These are phyloP conservation scores for Craniophora ligustri DNA, from an alignment of 2,888 invertebrate genomes.

Conservation along the genomic window DNA sequence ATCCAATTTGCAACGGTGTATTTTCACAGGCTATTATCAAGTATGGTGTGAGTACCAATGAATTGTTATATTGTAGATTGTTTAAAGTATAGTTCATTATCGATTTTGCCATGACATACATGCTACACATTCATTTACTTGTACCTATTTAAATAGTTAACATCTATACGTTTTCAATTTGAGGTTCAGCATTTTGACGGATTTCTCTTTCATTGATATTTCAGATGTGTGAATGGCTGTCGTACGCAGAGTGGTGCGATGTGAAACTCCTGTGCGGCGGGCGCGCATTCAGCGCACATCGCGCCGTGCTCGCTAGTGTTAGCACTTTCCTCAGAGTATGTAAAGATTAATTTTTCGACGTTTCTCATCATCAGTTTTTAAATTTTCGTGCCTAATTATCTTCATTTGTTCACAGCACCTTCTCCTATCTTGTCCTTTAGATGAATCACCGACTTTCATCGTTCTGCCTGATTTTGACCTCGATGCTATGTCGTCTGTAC, in stretches of 20 bases:
- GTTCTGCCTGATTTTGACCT: conserved; percentile 90
- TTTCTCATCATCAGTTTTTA: no score
- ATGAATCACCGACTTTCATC: conserved; percentile 89
- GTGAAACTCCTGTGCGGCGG: conserved; percentile 90
- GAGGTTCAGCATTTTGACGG: conserved; percentile 1
- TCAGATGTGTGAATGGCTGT: conserved; percentile 83
- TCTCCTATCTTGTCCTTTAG: conserved; percentile 72
- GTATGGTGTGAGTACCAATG: conserved; percentile 36
- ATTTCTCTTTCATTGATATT: conserved; percentile 50
- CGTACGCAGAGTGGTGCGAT: conserved; percentile 87
- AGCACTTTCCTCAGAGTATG: conserved; percentile 91
- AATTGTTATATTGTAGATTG: conserved; percentile 39
- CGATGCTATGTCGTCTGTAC: conserved; percentile 89
- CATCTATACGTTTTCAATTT: neutral
- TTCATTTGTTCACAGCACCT: conserved; percentile 67
- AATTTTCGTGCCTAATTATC: conserved; percentile 22
- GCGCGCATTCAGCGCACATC: conserved; percentile 90
- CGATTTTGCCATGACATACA: neutral
- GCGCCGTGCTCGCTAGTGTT: conserved; percentile 91
- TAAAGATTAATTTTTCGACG: no score
- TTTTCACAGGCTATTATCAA: conserved; percentile 59
- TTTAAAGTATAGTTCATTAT: conserved; percentile 22
- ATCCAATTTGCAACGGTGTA: conserved; percentile 62
- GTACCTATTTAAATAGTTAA: no score
- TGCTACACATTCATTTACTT: neutral